Conservation (phyloP, 2,113 vertebrate genomes). For the Mus spicilegus region DNA sequence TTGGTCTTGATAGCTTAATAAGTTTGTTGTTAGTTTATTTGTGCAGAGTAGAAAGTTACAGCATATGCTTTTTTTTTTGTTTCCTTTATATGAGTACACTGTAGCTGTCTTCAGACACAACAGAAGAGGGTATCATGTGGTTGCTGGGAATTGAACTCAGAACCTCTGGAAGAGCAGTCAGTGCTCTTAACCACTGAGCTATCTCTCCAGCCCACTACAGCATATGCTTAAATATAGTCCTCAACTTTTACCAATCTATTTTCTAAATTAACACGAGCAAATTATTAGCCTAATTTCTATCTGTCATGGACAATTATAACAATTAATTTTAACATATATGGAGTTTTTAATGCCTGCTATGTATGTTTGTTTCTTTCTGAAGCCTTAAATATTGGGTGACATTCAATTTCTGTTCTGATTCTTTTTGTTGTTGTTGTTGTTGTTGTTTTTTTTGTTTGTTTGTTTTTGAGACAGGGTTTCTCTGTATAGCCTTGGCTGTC, state of each 20-base stretch:
- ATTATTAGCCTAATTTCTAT: constrained; percentile 30
- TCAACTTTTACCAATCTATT: neutral
- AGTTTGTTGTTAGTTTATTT: neutral
- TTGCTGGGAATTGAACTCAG: too few relatives aligned
- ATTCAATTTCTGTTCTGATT: neutral
- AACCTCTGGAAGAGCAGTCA: too few relatives aligned
- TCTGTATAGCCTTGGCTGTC: too few relatives aligned
- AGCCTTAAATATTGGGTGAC: neutral
- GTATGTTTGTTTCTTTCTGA: neutral
- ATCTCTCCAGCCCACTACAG: neutral
- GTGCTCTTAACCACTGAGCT: too few relatives aligned
- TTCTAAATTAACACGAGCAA: constrained; percentile 30
- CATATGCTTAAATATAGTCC: neutral
- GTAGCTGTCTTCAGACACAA: too few relatives aligned
- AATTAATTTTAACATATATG: neutral
- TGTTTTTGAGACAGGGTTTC: too few relatives aligned
- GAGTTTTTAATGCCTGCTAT: neutral
- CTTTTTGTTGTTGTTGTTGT: neutral
- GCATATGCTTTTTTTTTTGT: neutral
- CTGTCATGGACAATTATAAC: constrained; percentile 10
- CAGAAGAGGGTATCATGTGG: too few relatives aligned
- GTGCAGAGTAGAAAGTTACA: neutral
- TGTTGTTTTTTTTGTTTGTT: too few relatives aligned
- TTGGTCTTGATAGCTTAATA: neutral
- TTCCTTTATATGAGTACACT: too few relatives aligned